Conservation (phyloP, 2,113 vertebrate genomes). For the Hirundichthys speculiger region DNA sequence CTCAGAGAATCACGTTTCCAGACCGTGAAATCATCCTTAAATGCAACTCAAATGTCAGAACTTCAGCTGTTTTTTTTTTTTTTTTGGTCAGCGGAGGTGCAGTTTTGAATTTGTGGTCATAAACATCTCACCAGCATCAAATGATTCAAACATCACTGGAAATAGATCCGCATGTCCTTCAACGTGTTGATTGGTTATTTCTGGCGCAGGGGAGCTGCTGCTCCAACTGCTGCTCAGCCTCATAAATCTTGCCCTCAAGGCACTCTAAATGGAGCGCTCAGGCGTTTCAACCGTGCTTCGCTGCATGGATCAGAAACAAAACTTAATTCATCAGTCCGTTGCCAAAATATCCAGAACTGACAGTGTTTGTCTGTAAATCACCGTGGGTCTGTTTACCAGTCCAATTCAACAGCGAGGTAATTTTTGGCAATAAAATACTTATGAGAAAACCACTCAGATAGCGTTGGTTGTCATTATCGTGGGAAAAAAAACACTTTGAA, state of each 20-base stretch:
- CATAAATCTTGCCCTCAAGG: conserved; percentile 37
- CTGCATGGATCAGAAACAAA: conserved; percentile 34
- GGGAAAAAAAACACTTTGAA: no score
- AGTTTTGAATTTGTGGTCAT: conserved; percentile 19
- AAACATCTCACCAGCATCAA: conserved; percentile 27
- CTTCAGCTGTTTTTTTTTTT: not conserved
- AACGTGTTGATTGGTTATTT: conserved; percentile 44
- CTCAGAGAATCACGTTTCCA: no score
- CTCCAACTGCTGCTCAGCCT: conserved; percentile 16
- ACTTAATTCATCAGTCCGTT: conserved; percentile 6
- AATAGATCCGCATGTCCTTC: conserved; percentile 38
- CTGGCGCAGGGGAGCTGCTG: conserved; percentile 21
- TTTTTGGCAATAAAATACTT: no score
- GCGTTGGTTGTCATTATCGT: no score
- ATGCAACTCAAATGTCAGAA: no score
- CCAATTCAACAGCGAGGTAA: no score
- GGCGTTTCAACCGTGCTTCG: conserved; percentile 26
- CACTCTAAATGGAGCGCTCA: conserved; percentile 38
- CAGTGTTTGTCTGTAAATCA: no score
- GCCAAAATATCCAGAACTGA: not conserved
- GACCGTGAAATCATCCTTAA: no score
- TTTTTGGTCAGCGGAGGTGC: not conserved
- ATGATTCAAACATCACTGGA: conserved; percentile 44
- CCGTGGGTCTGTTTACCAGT: no score
- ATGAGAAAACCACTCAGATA: no score